Evolutionary conservation across 2,797 vertebrate species (phyloP).

Genomic region (Liparis tanakae): DNA sequence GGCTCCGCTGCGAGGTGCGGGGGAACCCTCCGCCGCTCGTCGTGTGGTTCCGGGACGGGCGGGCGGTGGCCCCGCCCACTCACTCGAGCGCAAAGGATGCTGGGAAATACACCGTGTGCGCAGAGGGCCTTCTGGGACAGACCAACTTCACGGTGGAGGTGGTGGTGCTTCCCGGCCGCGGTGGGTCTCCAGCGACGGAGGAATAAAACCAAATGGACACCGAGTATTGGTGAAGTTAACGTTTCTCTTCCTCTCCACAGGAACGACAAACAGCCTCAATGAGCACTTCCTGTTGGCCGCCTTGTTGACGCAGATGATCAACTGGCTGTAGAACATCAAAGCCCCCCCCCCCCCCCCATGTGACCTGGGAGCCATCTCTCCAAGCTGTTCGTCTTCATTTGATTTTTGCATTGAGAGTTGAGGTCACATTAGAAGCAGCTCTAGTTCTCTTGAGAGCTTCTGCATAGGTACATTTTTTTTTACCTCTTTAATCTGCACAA

Average conservation of each 20-base stretch:
- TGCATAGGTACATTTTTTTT: slow-evolving; percentile 50
- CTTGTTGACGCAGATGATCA: slow-evolving; percentile 42
- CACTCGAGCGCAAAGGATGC: slow-evolving; percentile 40
- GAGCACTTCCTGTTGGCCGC: slow-evolving; percentile 29
- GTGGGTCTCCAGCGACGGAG: slow-evolving; percentile 34
- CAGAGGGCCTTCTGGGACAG: slow-evolving; percentile 28
- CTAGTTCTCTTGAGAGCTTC: slow-evolving; percentile 3
- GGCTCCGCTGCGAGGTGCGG: slow-evolving; percentile 49
- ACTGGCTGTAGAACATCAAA: slow-evolving; percentile 30
- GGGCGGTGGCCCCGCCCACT: slow-evolving; percentile 37
- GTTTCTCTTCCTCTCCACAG: slow-evolving; percentile 39
- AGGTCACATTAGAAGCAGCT: slow-evolving; percentile 4
- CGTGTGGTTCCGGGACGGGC: slow-evolving; percentile 63
- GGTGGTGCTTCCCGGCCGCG: slow-evolving; percentile 43
- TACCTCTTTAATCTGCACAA: slow-evolving; percentile 1
- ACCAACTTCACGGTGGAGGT: slow-evolving; percentile 61
- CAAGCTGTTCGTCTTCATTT: too few relatives aligned
- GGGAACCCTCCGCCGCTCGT: slow-evolving; percentile 66
- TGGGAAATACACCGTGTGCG: slow-evolving; percentile 57
- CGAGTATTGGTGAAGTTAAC: not conserved
- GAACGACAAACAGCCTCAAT: slow-evolving; percentile 32
- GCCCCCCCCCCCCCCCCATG: too few relatives aligned
- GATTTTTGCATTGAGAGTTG: not conserved
- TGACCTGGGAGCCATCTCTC: too few relatives aligned
- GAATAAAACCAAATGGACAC: too few relatives aligned